Evolutionary conservation across 2,113 vertebrate genomes (phyloP).

Genomic region (Sminthopsis crassicaudata): DNA sequence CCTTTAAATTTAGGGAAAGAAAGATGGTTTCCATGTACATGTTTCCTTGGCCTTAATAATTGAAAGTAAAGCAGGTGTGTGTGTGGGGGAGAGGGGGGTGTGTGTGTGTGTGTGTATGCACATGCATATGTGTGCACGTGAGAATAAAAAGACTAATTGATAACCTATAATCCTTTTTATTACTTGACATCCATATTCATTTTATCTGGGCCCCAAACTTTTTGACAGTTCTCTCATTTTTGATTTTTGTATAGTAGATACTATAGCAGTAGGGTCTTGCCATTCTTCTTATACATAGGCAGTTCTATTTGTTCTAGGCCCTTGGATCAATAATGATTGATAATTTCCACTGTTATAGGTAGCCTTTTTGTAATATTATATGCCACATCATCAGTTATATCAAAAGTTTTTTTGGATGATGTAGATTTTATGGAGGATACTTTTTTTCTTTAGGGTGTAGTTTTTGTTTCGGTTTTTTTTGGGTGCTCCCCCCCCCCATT

Average conservation of each 20-base stretch:
- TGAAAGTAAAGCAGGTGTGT: constrained; percentile 35
- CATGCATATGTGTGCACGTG: not conserved
- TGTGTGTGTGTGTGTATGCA: not conserved
- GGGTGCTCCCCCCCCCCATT: not conserved
- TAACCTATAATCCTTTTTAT: constrained; percentile 1
- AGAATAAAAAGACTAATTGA: not conserved
- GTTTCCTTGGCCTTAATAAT: constrained; percentile 33
- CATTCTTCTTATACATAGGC: not conserved
- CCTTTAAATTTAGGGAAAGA: constrained; percentile 53
- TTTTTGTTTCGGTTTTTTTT: not conserved
- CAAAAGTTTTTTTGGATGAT: constrained; percentile 30
- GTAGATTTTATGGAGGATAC: not conserved
- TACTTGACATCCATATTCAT: not conserved
- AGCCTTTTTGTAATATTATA: not conserved
- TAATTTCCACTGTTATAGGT: not conserved
- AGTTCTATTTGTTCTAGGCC: not conserved
- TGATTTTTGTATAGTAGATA: not conserved
- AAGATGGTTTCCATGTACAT: not conserved
- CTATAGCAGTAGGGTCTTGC: not conserved
- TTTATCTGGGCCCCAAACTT: not conserved
- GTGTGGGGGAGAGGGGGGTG: constrained; percentile 53
- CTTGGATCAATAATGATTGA: not conserved
- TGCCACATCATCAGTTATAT: not conserved
- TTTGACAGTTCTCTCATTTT: constrained; percentile 20
- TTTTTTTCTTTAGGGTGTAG: not conserved